Evolutionary conservation across 1,140 invertebrate species (phyloP).

Genomic region (Cyphomyrmex costatus): DNA sequence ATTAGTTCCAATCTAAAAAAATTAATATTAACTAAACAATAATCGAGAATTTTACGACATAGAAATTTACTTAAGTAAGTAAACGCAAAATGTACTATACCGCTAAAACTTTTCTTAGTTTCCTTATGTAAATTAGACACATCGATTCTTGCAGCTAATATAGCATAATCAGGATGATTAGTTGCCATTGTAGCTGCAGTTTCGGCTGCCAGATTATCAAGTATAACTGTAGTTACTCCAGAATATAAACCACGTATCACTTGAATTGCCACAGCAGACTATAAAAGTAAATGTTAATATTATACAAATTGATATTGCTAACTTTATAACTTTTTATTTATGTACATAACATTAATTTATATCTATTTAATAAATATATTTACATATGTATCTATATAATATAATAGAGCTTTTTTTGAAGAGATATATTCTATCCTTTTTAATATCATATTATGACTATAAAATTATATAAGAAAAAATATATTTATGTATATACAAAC

Average conservation of each 20-base stretch:
- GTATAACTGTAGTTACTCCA: constrained; percentile 98
- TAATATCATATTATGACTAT: neutral
- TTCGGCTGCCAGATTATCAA: constrained; percentile 99
- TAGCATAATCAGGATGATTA: constrained; percentile 98
- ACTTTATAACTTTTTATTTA: neutral
- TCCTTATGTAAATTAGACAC: constrained; percentile 99
- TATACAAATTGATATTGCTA: neutral
- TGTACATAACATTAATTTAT: neutral
- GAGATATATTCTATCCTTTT: neutral
- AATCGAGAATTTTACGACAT: neutral
- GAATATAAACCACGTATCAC: constrained; percentile 98
- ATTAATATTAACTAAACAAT: neutral
- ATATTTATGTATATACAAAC: constrained; percentile 69
- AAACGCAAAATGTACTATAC: constrained; percentile 85
- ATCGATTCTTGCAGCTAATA: constrained; percentile 97
- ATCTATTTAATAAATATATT: neutral
- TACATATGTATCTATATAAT: neutral
- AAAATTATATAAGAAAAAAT: neutral
- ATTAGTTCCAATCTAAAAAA: neutral
- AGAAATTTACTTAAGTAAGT: constrained; percentile 14
- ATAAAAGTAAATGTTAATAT: constrained; percentile 66
- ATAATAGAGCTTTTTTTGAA: neutral
- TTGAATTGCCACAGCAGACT: constrained; percentile 94
- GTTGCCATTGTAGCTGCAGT: constrained; percentile 98
- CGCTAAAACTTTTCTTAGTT: constrained; percentile 95